Base-by-base conservation (phyloP, 2,888 invertebrate species). In the Acholoe squamosa region DNA sequence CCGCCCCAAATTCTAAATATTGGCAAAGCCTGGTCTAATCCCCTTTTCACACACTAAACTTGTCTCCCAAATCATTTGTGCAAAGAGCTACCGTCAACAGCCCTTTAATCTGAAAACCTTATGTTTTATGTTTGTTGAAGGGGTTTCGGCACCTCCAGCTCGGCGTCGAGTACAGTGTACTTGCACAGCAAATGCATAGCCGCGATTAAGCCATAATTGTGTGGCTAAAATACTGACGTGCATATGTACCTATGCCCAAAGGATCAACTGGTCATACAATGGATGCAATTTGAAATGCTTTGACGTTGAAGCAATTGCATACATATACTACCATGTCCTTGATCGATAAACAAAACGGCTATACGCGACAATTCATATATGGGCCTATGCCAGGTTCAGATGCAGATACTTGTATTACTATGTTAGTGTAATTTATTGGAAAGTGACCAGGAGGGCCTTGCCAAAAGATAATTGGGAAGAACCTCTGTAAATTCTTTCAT, bases 71-170 rank as follows among this genome's bases (percentile, higher is more conserved):
- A 71, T 71, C 25, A 28, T 28, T 71, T 71, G 28, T 25, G 71
- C 71, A 71, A 71, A 71, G 71, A 14, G 31, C 28, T 28, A 28
- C 71, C 31, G 71, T 71, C 71, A 71, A 71, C 71, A 71, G 0
- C 3, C 43, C 25, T n/a, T 16, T 71, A 71, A 71, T 25, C 71
- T 22, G 31, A 14, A 71, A 22, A 25, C n/a, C 12, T 28, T 25
- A 25, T 14, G 31, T n/a, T n/a, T n/a, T n/a, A n/a, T 71, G 71
- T 71, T 71, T 71, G 71, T 14, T 71, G 71, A 71, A 71, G 31
- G 71, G 71, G 28, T 71, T 28, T 71, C 71, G n/a, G 31, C 71
- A 71, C 71, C 28, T 71, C 3, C 19, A 61, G n/a, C n/a, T n/a
- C n/a, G n/a, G n/a, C n/a, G n/a, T n/a, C n/a, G n/a, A 12, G 43